A percentile compares a stretch with the other conserved stretches of the same genome.
These are phyloP conservation scores for Orthosia cruda DNA, from an alignment of 2,888 invertebrate species.

Conservation along the genomic window DNA sequence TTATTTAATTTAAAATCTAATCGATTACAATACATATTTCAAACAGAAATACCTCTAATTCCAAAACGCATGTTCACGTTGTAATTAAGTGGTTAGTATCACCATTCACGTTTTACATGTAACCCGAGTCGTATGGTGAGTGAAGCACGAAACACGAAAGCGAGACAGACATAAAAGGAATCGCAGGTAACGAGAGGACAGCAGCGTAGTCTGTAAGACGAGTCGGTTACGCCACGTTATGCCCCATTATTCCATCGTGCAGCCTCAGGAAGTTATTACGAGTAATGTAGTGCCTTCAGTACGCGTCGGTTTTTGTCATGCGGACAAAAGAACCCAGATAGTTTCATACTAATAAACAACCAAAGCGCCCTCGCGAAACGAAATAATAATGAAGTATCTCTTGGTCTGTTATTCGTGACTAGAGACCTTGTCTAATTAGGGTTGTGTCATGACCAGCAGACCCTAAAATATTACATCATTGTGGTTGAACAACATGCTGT, in stretches of 20 bases:
- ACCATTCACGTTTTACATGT: slow-evolving; percentile 46
- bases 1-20: neutral
- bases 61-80: neutral
- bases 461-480: slow-evolving; percentile 62
- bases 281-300: slow-evolving; percentile 83
- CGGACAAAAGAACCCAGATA: slow-evolving; percentile 81
- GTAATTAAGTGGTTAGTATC: neutral
- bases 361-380: slow-evolving; percentile 62
- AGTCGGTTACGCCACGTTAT: slow-evolving; percentile 74
- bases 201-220: slow-evolving; percentile 64
- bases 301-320: slow-evolving; percentile 80
- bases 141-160: slow-evolving; percentile 50
- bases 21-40: neutral
- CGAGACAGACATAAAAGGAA: slow-evolving; percentile 66
- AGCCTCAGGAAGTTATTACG: slow-evolving; percentile 84
- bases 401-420: slow-evolving; percentile 65
- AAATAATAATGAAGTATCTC: slow-evolving; percentile 69
- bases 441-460: slow-evolving; percentile 58
- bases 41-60: neutral
- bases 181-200: slow-evolving; percentile 76
- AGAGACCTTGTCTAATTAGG: slow-evolving; percentile 64
- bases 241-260: slow-evolving; percentile 81
- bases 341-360: slow-evolving; percentile 79
- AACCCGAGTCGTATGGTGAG: slow-evolving; percentile 30
- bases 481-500: slow-evolving; percentile 52